Percentiles rank a stretch among this genome's conserved stretches.
These are phyloP conservation scores for Ochotona curzoniae DNA, from an alignment of 2,113 vertebrate species.

Conservation along the genomic window DNA sequence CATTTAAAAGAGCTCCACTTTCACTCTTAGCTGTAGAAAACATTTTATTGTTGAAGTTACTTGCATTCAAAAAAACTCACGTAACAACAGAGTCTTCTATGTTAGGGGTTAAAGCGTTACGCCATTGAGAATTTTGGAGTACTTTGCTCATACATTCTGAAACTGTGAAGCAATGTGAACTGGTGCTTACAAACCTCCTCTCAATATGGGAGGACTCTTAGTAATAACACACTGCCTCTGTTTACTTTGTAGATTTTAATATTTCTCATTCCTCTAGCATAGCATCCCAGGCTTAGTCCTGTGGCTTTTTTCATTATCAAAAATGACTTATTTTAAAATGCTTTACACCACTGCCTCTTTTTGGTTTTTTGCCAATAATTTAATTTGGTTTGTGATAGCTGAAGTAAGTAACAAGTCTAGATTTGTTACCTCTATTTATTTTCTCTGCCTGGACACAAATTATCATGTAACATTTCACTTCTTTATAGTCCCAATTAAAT, in stretches of 20 bases:
- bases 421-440: not conserved
- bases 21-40: not conserved
- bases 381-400: not conserved
- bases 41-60: slow-evolving; percentile 1
- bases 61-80: not conserved
- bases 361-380: not conserved
- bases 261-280: not conserved
- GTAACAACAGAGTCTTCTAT: not conserved
- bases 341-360: not conserved
- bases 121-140: not conserved
- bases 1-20: not conserved
- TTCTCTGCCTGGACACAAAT: not conserved
- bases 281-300: not conserved
- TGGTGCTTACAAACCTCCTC: not conserved
- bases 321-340: slow-evolving; percentile 5
- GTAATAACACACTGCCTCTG: not conserved
- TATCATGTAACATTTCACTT: not conserved
- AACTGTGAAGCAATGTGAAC: slow-evolving; percentile 5
- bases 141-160: not conserved
- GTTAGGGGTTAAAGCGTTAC: not conserved
- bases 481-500: not conserved
- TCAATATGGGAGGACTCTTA: not conserved
- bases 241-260: not conserved
- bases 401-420: not conserved
- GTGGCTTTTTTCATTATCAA: not conserved